Evolutionary conservation across 1,140 invertebrate species (phyloP), one percentile per base, ranked within the genome.

Genomic region (Mycetomoellerius zeteki): DNA sequence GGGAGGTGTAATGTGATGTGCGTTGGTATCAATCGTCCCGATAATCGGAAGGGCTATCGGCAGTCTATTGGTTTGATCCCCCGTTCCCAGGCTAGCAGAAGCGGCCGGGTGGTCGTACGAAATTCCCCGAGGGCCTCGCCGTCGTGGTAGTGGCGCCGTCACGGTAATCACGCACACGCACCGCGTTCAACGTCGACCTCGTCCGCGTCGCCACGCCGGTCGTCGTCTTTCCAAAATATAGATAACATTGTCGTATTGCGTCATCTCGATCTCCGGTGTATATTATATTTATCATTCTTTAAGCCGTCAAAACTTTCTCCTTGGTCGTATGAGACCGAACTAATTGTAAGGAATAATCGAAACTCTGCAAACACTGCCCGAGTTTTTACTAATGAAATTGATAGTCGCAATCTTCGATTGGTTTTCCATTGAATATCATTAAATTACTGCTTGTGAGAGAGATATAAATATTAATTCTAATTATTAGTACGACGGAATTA

Each of bases 61-160:
- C 91, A 95, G 94, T 95, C 94, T 95, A 95, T 95, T 95, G 95
- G 94, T 95, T 95, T 93, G 94, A 95, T 95, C 94, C 94, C 93
- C 80, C 64, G 71, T 65, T 94, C 88, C 89, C 94, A 95, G 94
- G 94, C 90, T 92, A 94, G 52, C 94, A 95, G 93, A 84, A 95
- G 87, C 73, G 67, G 30, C 62, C 52, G 65, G 88, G 91, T 85
- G 90, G 94, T 95, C 71, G 89, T 90, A 90, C 90, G 91, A 94
- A 95, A 94, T 94, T 94, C 88, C 84, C 69, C 27, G 80, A 19
- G 73, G 82, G 58, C 60, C 73, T 65, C 56, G 85, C 71, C 73
- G 84, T 85, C n/a, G 86, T 88, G 84, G 75, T 78, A 47, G 62
- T 72, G 82, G 30, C 72, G 82, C 86, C 58, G 81, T 82, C 56